Evolutionary conservation across 1,140 invertebrate genomes (phyloP).

Genomic region (Trachelipus rathkii): DNA sequence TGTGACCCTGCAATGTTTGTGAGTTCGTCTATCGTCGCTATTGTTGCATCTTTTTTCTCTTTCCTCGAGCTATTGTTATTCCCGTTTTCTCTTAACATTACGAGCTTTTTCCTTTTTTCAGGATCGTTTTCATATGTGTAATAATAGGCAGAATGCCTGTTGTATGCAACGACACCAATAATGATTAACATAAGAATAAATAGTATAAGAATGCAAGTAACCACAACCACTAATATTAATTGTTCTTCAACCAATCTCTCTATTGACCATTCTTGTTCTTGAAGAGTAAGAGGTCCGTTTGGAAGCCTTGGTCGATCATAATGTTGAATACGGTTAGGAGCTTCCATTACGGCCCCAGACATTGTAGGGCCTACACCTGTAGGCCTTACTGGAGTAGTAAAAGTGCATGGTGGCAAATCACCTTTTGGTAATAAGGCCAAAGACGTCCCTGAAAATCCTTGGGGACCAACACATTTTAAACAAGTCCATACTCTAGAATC

Average conservation of each 20-base stretch:
- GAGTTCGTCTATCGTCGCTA: constrained; percentile 52
- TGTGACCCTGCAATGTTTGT: constrained; percentile 48
- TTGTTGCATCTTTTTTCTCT: constrained; percentile 44
- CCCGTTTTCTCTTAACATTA: constrained; percentile 45
- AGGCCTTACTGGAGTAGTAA: constrained; percentile 30
- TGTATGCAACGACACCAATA: constrained; percentile 51
- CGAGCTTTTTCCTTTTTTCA: constrained; percentile 46
- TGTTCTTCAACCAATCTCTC: constrained; percentile 28
- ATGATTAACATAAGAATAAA: constrained; percentile 49
- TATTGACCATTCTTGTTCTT: constrained; percentile 34
- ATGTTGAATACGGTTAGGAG: constrained; percentile 11
- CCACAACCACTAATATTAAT: constrained; percentile 47
- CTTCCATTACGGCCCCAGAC: constrained; percentile 26
- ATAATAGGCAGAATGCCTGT: constrained; percentile 63
- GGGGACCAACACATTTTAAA: constrained; percentile 41
- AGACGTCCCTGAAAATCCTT: constrained; percentile 33
- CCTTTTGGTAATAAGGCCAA: constrained; percentile 50
- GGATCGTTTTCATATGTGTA: constrained; percentile 67
- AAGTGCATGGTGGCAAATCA: constrained; percentile 36
- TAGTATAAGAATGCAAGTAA: constrained; percentile 49
- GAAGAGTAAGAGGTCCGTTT: constrained; percentile 32
- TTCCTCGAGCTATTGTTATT: constrained; percentile 43
- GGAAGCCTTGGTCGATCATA: constrained; percentile 33
- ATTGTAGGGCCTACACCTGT: constrained; percentile 34
- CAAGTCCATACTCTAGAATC: constrained; percentile 43